Percentiles rank a stretch among this genome's conserved stretches.
Conservation (phyloP, 2,113 vertebrate genomes). For the mouse (Mus musculus) region GRCm39 chr19:28071001-28071500, state of each 20-base stretch:
- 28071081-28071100: too few species aligned
- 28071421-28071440: too few species aligned
- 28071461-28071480: too few species aligned
- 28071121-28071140: background rate
- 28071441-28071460: too few species aligned
- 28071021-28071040: background rate
- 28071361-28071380: background rate
- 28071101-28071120: background rate
- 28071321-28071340: background rate
- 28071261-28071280: background rate
- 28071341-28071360: background rate
- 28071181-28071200: background rate
- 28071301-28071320: background rate
- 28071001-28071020: background rate
- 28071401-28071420: background rate
- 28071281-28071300: background rate
- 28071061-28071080: too few species aligned
- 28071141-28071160: background rate
- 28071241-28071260: background rate
- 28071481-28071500: too few species aligned
- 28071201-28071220: background rate
- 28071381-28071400: background rate
- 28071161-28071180: background rate
- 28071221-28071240: conserved; percentile 1
- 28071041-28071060: too few species aligned